These are phyloP conservation scores for Psophia crepitans DNA, from an alignment of 2,113 vertebrate genomes.

Conservation along the genomic window DNA sequence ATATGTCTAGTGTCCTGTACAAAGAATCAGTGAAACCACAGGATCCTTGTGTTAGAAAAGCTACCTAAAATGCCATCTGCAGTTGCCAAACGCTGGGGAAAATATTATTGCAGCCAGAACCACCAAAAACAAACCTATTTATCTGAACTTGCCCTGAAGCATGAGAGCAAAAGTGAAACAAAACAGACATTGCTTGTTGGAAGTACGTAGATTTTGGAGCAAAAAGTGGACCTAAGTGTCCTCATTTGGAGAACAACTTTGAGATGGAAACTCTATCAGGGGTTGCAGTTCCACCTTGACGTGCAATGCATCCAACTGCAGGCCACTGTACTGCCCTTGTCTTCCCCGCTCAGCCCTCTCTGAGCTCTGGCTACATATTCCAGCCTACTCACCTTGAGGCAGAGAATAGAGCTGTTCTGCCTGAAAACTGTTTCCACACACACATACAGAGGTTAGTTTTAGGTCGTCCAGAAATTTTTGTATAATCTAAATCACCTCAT, in stretches of 20 bases:
- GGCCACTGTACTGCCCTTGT: not conserved
- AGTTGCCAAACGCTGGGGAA: not conserved
- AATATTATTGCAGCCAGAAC: not conserved
- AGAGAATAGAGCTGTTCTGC: not conserved
- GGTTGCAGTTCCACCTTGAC: not conserved
- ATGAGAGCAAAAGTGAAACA: not conserved
- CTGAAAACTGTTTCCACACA: not conserved
- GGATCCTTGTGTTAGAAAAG: not conserved
- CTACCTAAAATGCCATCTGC: conserved; percentile 26
- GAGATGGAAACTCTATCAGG: not conserved
- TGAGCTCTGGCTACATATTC: not conserved
- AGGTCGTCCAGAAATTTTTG: not conserved
- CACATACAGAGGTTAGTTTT: not conserved
- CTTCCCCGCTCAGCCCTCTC: not conserved
- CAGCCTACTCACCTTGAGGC: not conserved
- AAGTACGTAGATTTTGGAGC: not conserved
- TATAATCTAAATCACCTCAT: not conserved
- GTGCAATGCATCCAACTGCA: not conserved
- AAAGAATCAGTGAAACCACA: conserved; percentile 20
- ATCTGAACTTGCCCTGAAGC: not conserved
- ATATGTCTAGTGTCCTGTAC: conserved; percentile 18
- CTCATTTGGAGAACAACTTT: not conserved
- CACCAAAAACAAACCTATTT: not conserved
- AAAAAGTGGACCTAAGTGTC: not conserved
- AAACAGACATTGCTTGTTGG: not conserved